Evolutionary conservation across 2,113 vertebrate genomes (phyloP), one percentile per base, ranked within the genome.

Genomic region (Crocuta crocuta): DNA sequence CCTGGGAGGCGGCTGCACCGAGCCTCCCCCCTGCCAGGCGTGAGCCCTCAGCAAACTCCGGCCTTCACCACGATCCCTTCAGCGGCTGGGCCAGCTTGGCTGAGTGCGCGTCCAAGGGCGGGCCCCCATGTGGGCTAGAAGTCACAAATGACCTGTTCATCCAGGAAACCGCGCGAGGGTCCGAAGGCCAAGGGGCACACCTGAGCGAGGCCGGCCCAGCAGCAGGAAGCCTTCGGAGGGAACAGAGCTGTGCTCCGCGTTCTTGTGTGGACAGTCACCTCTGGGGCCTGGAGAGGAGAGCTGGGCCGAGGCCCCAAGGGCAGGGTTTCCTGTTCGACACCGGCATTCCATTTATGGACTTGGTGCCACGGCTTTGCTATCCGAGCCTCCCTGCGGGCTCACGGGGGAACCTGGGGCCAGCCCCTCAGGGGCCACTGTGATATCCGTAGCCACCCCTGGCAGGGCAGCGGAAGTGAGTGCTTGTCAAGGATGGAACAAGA

Each of bases 21-120:
- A 7, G 84, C 23, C 16, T 35, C 15, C 63, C 23, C 23, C 21
- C 8, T 39, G 39, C 39, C 39, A 2, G 39, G 39, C 39, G 19
- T 0, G 17, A 66, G 26, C 26, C 28, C 55, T 74, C 15, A 45
- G 85, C 12, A 0, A 2, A 17, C 39, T 28, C 5, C 3, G 63
- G 39, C n/a, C 11, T 6, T 80, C 2, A 11, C 53, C 35, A 0
- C 35, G 35, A 24, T 19, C 1, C 1, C 8, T 16, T 26, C 31
- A 2, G 3, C 12, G 2, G 19, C 21, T 4, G 21, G 39, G 39
- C 19, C 0, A 23, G 48, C 7, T 7, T 35, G 58, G 31, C 33
- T 21, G 21, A 10, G 0, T 1, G 45, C 2, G 1, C 15, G 24
- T 19, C 89, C 26, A 19, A 8, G n/a, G 23, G 58, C 10, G 5